Base-by-base conservation (phyloP, 2,113 vertebrate genomes). In the Fregetta grallaria region DNA sequence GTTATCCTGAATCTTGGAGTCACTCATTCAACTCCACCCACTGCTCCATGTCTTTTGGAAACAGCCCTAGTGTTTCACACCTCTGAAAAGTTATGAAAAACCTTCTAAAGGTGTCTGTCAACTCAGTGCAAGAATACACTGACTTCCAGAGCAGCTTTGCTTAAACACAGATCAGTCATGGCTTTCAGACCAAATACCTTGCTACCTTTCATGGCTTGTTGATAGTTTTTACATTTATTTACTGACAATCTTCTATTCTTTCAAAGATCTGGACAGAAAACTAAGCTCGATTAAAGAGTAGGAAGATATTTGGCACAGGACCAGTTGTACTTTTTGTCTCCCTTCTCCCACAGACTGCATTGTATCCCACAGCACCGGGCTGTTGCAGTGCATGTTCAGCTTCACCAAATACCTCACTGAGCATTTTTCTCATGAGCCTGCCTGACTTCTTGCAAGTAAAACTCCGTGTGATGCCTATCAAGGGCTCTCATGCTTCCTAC, bases 261-360 rank as follows among this genome's bases (percentile, higher is more conserved):
- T 79, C 11, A 34, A 88, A 58, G 40, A 70, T 29, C 13, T 26
- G 5, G 34, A 82, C 5, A 49, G 49, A 80, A 94, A 89, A 50
- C 8, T 18, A 45, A 80, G 23, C 15, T 87, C 3, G 1, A 4
- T 12, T 84, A 19, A 91, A 77, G 25, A 61, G 27, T 1, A 67
- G 15, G 22, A 84, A 53, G 25, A 59, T 3, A 2, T n/a, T 14
- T 71, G 27, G 15, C 6, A 53, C 4, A n/a, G 10, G 23, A 52
- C 3, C 6, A 47, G 15, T 3, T 10, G 3, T 15, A 70, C 7
- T 84, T 83, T 72, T 72, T 52, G 23, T 13, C 30, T 61, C 52
- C 3, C 1, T 78, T 79, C 34, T 88, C 30, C 8, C 13, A 58
- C 6, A 62, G 22, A 14, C 23, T 1, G 0, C 15, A 23, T 3